Percentiles rank a stretch among this genome's conserved stretches.
phyloP scores from a whole-genome alignment of 2,888 invertebrate species.

The Eudemis profundana region DNA sequence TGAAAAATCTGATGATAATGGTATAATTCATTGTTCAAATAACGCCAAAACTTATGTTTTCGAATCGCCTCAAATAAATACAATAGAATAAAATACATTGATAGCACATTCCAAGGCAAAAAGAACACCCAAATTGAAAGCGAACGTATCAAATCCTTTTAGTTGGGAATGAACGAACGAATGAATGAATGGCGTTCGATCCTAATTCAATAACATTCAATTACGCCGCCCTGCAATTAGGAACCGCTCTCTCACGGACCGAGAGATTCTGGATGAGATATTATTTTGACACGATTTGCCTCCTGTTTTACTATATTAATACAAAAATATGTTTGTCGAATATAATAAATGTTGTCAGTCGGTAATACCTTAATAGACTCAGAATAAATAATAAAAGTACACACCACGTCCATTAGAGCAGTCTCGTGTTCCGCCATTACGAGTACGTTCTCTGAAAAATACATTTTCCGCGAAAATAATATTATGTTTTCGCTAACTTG shows the following conservation, averaged over 20 bases:
- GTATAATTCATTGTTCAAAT: no score
- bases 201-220: slow-evolving; percentile 81
- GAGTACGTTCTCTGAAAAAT: neutral
- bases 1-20: no score
- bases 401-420: neutral
- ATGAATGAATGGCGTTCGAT: slow-evolving; percentile 49
- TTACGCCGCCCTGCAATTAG: slow-evolving; percentile 71
- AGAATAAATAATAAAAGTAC: neutral
- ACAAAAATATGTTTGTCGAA: no score
- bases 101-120: neutral
- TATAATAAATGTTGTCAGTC: no score
- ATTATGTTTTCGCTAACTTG: neutral
- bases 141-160: slow-evolving; percentile 37
- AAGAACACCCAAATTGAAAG: slow-evolving; percentile 21
- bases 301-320: no score
- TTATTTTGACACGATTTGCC: no score
- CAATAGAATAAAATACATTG: neutral
- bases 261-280: slow-evolving; percentile 47
- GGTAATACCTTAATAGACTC: neutral
- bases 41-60: no score
- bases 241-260: slow-evolving; percentile 55
- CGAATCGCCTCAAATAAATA: no score
- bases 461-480: neutral
- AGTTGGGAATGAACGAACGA: slow-evolving; percentile 40
- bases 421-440: neutral